Percentiles rank a stretch among this genome's conserved stretches.
phyloP scores from a whole-genome alignment of 1,140 invertebrate genomes.

The Rhyzopertha dominica region DNA sequence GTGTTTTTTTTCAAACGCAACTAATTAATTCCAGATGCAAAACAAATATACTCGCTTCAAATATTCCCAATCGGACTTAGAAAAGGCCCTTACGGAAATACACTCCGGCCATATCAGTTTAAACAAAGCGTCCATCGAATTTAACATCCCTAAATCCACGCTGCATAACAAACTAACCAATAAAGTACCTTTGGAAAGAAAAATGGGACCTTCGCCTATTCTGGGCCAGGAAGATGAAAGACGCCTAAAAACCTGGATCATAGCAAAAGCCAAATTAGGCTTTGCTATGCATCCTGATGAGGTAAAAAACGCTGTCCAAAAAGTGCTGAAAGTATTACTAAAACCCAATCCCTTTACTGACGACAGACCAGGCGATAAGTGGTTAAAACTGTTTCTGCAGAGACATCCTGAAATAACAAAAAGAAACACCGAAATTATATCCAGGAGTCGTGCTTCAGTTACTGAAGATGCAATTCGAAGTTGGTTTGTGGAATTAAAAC shows the following conservation, averaged over 20 bases:
- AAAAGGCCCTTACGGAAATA: too few species aligned
- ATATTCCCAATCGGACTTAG: too few species aligned
- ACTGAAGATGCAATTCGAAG: slow-evolving; percentile 24
- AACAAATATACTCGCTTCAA: too few species aligned
- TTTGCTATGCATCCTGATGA: slow-evolving; percentile 10
- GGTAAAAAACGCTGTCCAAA: slow-evolving; percentile 5
- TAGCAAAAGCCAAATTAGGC: slow-evolving; percentile 7
- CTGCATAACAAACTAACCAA: too few species aligned
- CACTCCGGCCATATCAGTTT: too few species aligned
- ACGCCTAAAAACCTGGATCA: slow-evolving; percentile 11
- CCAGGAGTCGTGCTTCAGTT: slow-evolving; percentile 9
- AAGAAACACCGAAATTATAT: slow-evolving; percentile 22
- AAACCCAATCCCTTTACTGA: slow-evolving; percentile 23
- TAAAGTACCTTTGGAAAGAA: slow-evolving; percentile 5
- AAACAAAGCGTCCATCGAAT: too few species aligned
- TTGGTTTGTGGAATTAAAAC: slow-evolving; percentile 32
- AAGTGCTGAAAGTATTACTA: slow-evolving; percentile 9
- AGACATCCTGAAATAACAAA: slow-evolving; percentile 31
- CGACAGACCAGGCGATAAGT: slow-evolving; percentile 29
- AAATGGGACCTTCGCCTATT: slow-evolving; percentile 3
- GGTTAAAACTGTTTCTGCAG: slow-evolving; percentile 34
- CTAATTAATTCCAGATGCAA: too few species aligned
- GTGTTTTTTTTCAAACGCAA: too few species aligned
- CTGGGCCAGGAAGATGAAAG: slow-evolving; percentile 15
- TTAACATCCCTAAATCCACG: too few species aligned